These are phyloP conservation scores for Volucella inanis DNA, from an alignment of 2,888 invertebrate species.

Conservation along the genomic window DNA sequence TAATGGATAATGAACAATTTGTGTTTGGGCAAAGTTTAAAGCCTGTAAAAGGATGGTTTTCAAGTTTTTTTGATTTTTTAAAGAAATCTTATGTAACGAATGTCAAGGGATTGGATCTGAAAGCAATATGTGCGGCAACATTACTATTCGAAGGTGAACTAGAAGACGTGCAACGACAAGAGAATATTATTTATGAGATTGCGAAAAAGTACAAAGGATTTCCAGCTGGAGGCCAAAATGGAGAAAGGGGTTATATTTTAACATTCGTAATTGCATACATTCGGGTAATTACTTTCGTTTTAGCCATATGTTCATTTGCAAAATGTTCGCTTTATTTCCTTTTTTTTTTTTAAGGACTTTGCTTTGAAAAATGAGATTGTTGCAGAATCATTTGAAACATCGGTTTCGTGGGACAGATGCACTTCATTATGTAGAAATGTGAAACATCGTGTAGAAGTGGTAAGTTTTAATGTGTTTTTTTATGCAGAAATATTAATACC, in stretches of 20 bases:
- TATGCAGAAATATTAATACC: no score
- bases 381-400: constrained; percentile 99
- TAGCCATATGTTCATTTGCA: no score
- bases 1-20: constrained; percentile 99
- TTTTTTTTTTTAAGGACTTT: constrained; percentile 87
- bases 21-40: constrained; percentile 93
- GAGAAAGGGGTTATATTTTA: constrained; percentile 95
- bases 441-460: constrained; percentile 89
- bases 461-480: constrained; percentile 76
- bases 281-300: constrained; percentile 86
- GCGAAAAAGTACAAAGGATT: constrained; percentile 91
- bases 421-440: constrained; percentile 93
- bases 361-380: constrained; percentile 94
- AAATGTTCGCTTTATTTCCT: no score
- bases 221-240: constrained; percentile 96
- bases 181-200: constrained; percentile 90
- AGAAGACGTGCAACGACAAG: constrained; percentile 89
- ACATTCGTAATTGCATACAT: constrained; percentile 99
- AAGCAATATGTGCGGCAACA: constrained; percentile 94
- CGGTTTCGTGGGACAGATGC: constrained; percentile 97
- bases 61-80: constrained; percentile 88
- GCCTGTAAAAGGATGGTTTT: constrained; percentile 86
- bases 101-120: constrained; percentile 92
- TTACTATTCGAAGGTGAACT: constrained; percentile 94
- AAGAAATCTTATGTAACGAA: constrained; percentile 94